These are phyloP conservation scores for Neosalanx taihuensis DNA, from an alignment of 2,797 vertebrate genomes.

Conservation along the genomic window DNA sequence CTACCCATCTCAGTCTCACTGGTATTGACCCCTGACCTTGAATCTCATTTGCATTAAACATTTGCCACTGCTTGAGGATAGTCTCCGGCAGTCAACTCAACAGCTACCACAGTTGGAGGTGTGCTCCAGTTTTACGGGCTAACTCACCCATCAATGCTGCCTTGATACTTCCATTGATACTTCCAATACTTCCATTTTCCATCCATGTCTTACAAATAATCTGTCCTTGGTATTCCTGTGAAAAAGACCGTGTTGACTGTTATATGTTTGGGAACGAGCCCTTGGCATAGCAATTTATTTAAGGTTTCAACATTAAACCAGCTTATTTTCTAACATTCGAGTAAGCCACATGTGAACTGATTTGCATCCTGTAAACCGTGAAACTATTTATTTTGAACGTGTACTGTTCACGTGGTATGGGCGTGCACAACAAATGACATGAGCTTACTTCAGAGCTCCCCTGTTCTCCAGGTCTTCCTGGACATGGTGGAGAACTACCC, in stretches of 20 bases:
- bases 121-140: not conserved
- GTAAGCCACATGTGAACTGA: not conserved
- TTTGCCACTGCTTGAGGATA: slow-evolving; percentile 1
- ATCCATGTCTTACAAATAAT: not conserved
- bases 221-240: not conserved
- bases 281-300: not conserved
- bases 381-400: not conserved
- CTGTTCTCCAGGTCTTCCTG: slow-evolving; percentile 80
- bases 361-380: not conserved
- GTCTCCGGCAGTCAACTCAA: slow-evolving; percentile 2
- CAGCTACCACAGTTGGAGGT: slow-evolving; percentile 2
- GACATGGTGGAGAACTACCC: slow-evolving; percentile 98
- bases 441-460: not conserved
- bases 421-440: not conserved
- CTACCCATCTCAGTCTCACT: not conserved
- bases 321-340: not conserved
- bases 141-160: not conserved
- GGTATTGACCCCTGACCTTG: slow-evolving; percentile 10
- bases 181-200: no score
- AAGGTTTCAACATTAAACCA: not conserved
- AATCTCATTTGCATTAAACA: slow-evolving; percentile 13
- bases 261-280: not conserved
- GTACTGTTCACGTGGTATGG: no score
- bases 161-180: no score
- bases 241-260: not conserved